Evolutionary conservation across 2,888 invertebrate species (phyloP).

Genomic region (Sinopyrophorus schimmeli): DNA sequence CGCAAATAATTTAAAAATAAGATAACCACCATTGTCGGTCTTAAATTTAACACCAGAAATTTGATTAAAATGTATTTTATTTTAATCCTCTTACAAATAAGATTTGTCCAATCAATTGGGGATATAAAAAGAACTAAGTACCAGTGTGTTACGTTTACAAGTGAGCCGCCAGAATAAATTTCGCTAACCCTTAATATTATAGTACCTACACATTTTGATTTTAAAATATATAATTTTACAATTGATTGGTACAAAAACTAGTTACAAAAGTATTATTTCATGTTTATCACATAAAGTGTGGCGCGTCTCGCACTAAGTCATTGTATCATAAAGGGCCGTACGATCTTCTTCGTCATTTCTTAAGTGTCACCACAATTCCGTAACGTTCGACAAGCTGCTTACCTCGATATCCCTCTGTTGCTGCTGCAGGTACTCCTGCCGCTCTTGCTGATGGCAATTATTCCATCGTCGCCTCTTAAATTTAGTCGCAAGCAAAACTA

Average conservation of each 20-base stretch:
- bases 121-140: no score
- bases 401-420: constrained; percentile 65
- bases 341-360: constrained; percentile 60
- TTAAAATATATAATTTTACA: constrained; percentile 22
- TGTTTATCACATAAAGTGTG: constrained; percentile 37
- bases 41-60: no score
- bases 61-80: no score
- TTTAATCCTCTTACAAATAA: no score
- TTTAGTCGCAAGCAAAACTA: constrained; percentile 54
- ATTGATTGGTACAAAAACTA: constrained; percentile 33
- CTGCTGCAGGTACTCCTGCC: constrained; percentile 42
- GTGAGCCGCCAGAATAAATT: no score
- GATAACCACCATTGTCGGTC: no score
- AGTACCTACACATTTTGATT: constrained; percentile 12
- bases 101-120: no score
- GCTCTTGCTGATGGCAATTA: no score
- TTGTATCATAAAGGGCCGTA: constrained; percentile 44
- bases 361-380: constrained; percentile 73
- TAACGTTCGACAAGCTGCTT: constrained; percentile 61
- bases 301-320: constrained; percentile 32
- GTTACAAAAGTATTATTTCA: constrained; percentile 28
- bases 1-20: no score
- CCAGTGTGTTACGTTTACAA: no score
- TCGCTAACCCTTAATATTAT: no score
- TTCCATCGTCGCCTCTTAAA: constrained; percentile 43